A percentile compares a stretch with the other conserved stretches of the same genome.
These are phyloP conservation scores for Leptoclinus maculatus DNA, from an alignment of 2,797 vertebrate species.

Conservation along the genomic window DNA sequence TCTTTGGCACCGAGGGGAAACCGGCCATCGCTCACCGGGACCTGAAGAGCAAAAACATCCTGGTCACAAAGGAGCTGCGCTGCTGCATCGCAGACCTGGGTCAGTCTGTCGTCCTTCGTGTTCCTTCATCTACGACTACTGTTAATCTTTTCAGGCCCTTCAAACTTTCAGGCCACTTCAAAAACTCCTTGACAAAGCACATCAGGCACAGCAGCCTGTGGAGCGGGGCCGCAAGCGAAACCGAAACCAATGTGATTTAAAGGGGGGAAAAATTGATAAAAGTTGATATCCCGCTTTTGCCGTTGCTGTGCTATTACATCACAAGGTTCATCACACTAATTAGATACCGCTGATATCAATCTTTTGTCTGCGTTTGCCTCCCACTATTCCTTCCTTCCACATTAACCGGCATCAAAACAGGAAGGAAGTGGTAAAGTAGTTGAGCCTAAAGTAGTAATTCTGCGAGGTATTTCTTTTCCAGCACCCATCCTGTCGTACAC, in stretches of 20 bases:
- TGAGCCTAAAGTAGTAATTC: neutral
- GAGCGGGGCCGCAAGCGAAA: no score
- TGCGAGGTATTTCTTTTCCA: neutral
- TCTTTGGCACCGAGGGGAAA: constrained; percentile 88
- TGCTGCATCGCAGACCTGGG: constrained; percentile 89
- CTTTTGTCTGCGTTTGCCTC: neutral
- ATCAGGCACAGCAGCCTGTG: neutral
- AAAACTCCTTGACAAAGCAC: neutral
- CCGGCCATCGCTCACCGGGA: constrained; percentile 88
- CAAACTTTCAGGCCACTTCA: neutral
- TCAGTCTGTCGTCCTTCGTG: constrained; percentile 46
- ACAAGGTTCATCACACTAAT: no score
- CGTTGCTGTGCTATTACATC: neutral
- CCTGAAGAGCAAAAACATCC: constrained; percentile 89
- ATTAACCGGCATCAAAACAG: neutral
- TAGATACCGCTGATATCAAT: neutral
- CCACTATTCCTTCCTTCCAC: neutral
- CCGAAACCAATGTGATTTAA: no score
- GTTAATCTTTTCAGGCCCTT: neutral
- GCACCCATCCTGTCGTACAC: neutral
- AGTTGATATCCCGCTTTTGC: neutral
- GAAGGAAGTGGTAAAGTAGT: neutral
- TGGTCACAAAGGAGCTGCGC: constrained; percentile 87
- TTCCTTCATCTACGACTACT: neutral
- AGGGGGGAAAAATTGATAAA: neutral